phyloP scores from a whole-genome alignment of 64 coral and sea anemone species.

The Dendronephthya gigantea region DNA sequence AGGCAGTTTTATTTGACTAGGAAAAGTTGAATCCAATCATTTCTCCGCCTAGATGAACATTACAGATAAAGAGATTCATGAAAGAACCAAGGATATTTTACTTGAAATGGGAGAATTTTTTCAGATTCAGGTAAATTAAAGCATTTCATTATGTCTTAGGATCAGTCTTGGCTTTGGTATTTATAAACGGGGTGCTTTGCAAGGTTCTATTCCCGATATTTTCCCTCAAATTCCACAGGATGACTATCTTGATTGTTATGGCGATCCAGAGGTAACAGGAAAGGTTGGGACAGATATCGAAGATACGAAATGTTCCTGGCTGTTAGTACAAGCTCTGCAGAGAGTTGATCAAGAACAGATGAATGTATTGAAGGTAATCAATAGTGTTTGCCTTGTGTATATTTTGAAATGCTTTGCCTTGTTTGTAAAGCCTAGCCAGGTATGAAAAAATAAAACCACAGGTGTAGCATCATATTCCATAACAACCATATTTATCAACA shows the following conservation, averaged over 20 bases:
- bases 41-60: slow-evolving; percentile 46
- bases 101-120: slow-evolving; percentile 96
- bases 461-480: not conserved
- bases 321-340: slow-evolving; percentile 72
- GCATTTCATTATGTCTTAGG: no score
- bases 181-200: no score
- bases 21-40: no score
- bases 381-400: not conserved
- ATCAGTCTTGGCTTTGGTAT: no score
- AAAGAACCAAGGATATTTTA: slow-evolving; percentile 73
- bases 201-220: no score
- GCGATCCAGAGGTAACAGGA: slow-evolving; percentile 69
- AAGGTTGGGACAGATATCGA: slow-evolving; percentile 98
- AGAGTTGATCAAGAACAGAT: slow-evolving; percentile 44
- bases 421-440: no score
- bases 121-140: slow-evolving; percentile 72
- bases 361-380: slow-evolving; percentile 57
- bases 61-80: slow-evolving; percentile 61
- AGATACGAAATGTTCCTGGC: slow-evolving; percentile 86
- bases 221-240: slow-evolving; percentile 42
- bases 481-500: not conserved
- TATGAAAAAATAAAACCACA: no score
- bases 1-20: no score
- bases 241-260: slow-evolving; percentile 86
- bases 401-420: no score